Evolutionary conservation across 2,113 vertebrate species (phyloP).

Genomic region (Gallinago jamesoni): DNA sequence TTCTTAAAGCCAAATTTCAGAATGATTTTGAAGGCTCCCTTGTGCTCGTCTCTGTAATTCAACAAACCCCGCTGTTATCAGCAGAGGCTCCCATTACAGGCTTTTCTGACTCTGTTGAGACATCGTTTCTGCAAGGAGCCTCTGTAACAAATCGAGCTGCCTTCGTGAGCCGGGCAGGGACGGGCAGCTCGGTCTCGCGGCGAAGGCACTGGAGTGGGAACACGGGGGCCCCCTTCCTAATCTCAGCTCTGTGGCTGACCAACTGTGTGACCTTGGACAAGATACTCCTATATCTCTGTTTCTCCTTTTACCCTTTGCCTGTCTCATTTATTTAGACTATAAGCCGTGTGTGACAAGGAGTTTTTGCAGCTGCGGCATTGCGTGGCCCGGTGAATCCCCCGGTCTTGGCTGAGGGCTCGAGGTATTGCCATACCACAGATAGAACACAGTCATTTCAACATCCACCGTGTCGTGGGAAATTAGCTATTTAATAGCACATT

Average conservation of each 20-base stretch:
- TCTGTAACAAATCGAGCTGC: neutral
- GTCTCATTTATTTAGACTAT: neutral
- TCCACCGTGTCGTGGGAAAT: accelerated
- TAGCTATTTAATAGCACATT: neutral
- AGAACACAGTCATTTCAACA: neutral
- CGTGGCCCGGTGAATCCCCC: neutral
- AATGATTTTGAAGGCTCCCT: neutral
- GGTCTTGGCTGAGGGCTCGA: neutral
- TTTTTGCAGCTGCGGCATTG: neutral
- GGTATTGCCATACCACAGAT: neutral
- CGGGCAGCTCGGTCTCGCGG: neutral
- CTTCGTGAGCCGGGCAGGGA: accelerated
- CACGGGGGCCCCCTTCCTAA: neutral
- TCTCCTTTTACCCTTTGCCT: constrained; percentile 18
- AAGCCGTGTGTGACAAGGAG: neutral
- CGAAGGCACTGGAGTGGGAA: neutral
- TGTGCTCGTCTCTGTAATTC: neutral
- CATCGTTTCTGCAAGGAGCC: neutral
- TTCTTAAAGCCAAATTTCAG: constrained; percentile 11
- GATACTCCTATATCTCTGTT: neutral
- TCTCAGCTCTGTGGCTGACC: neutral
- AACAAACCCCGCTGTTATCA: neutral
- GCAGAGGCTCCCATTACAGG: neutral
- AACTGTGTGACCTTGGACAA: neutral
- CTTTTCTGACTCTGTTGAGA: neutral